Base-by-base conservation (phyloP, 2,888 invertebrate species). In the Caenorhabditis sp. region DNA sequence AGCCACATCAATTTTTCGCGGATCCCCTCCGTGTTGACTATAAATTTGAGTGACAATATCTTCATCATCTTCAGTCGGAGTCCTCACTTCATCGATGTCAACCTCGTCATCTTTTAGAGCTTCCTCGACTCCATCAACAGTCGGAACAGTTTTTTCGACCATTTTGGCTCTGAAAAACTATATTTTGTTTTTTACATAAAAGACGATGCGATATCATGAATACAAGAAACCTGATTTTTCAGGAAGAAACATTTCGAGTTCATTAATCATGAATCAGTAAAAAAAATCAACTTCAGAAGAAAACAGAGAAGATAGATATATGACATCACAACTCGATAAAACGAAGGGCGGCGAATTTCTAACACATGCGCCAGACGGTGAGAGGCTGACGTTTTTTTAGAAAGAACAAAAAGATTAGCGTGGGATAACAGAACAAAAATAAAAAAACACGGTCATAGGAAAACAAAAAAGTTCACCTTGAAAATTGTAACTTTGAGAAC, bases 1-100 rank as follows among this genome's bases (percentile, higher is more conserved):
- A 25, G 57, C 49, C 26, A 76, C 53, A 49, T 76, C 70, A n/a
- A 68, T 14, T n/a, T 31, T 21, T 12, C 70, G 5, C 17, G 76
- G 76, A 38, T 76, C 70, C 14, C 76, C 76, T 12, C 76, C 76
- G 59, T 71, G 70, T 20, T 64, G 61, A 20, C 49, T 23, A 26
- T 71, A 71, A 20, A 67, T 26, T 27, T 63, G 27, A 2, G 63
- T 61, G 14, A 71, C 52, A 20, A 64, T 50, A 61, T 67, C 64
- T 10, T 43, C 43, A 3, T 17, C 43, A 7, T 7, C 14, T 14
- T 17, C 43, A 43, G 5, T 14, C 43, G 3, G 14, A 43, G 43
- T 7, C 17, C 5, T 14, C 14, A 17, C 7, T 43, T 43, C 43
- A 12, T 43, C 36, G 5, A 8, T 36, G 36, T 8, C 17, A 43